These are phyloP conservation scores for Erythrolamprus reginae DNA, from an alignment of 2,113 vertebrate species.

Conservation along the genomic window DNA sequence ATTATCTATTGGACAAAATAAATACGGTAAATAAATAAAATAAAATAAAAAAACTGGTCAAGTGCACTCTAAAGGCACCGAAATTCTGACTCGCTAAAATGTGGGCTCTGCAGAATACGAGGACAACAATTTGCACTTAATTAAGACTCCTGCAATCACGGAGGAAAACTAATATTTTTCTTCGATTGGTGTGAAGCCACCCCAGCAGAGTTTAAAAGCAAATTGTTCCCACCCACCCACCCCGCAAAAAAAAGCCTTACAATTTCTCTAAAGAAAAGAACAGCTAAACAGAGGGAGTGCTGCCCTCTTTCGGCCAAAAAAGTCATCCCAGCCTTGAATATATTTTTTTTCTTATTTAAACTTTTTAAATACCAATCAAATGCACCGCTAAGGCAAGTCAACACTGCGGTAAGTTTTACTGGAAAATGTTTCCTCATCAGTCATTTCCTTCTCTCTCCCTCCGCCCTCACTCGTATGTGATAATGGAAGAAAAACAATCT, in stretches of 20 bases:
- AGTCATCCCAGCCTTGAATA: not conserved
- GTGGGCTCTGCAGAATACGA: not conserved
- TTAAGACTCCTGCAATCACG: not conserved
- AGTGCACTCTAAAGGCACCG: not conserved
- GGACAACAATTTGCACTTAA: not conserved
- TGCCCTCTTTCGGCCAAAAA: slow-evolving; percentile 20
- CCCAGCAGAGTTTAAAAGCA: not conserved
- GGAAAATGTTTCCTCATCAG: not conserved
- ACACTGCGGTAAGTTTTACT: not conserved
- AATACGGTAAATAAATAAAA: too few relatives aligned
- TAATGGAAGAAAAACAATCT: not conserved
- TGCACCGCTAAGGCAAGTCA: too few relatives aligned
- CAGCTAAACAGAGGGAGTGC: slow-evolving; percentile 1
- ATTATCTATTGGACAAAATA: too few relatives aligned
- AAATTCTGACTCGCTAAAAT: not conserved
- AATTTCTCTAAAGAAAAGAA: not conserved
- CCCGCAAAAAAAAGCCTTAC: too few relatives aligned
- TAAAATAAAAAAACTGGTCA: too few relatives aligned
- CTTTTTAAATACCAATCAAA: not conserved
- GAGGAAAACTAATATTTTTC: not conserved
- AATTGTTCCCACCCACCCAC: not conserved
- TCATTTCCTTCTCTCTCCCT: not conserved
- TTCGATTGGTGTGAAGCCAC: not conserved
- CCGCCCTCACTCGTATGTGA: not conserved
- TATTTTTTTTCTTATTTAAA: not conserved